Base-by-base conservation (phyloP, 2,888 invertebrate genomes). In the Macaria notata region DNA sequence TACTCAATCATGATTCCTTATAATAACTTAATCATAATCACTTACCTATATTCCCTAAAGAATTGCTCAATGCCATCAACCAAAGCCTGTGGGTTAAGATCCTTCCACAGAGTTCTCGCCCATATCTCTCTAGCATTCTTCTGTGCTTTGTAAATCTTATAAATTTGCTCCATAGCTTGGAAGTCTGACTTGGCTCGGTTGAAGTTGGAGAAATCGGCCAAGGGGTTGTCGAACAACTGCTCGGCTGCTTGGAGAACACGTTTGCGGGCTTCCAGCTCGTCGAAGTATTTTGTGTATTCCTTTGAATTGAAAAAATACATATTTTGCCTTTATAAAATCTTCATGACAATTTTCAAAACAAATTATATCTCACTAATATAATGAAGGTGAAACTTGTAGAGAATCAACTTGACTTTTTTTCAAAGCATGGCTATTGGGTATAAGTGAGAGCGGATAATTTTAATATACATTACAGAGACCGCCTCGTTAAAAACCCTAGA, bases 21-120 rank as follows among this genome's bases (percentile, higher is more conserved):
- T 1, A 19, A 19, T 19, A 19, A 19, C 2, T 19, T 19, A 19
- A 19, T 19, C 19, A 19, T 19, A 19, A 19, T 19, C 19, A 43
- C 53, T 50, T 55, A 90, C 92, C 92, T 92, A 71, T 95, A 96
- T 68, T 95, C 95, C 73, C 94, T 95, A 62, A 97, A 91, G 86
- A 95, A 98, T 64, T 93, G 93, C 66, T 98, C 98, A 72, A 98
- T 97, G 3, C 97, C 98, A 56, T 97, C 96, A 6, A 96, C 93
- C 43, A 98, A 86, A 0, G 95, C 94, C 72, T 96, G 95, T 1
- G 98, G 95, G 83, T 98, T 96, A 49, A 98, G 88, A 81, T 98
- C 95, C 5, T 92, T 94, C 98, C 98, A 98, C 8, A 98, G 81
- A 0, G 97, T 97, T 81, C 95, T 95, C 0, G 96, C 94, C 98